These are phyloP conservation scores for Dinoponera quadriceps DNA, from an alignment of 1,140 invertebrate species.

Conservation along the genomic window DNA sequence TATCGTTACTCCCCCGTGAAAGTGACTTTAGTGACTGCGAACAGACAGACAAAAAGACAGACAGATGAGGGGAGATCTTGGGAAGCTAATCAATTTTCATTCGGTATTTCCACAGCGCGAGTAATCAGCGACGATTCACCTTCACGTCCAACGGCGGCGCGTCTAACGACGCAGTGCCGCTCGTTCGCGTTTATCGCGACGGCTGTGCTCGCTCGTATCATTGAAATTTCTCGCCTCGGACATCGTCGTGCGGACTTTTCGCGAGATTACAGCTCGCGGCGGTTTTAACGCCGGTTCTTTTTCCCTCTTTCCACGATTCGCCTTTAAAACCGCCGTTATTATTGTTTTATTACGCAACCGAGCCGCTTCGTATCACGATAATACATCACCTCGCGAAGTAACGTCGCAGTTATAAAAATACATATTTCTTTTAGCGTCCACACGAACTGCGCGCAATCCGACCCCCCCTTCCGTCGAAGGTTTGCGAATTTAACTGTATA, in stretches of 20 bases:
- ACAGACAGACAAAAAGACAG: background rate
- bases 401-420: background rate
- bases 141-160: background rate
- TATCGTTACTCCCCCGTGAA: background rate
- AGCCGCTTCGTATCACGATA: constrained; percentile 33
- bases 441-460: too few species aligned
- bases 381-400: constrained; percentile 13
- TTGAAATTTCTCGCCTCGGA: constrained; percentile 33
- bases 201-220: constrained; percentile 15
- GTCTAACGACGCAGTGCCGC: background rate
- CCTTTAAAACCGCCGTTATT: constrained; percentile 32
- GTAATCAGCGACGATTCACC: constrained; percentile 5
- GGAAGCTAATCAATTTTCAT: constrained; percentile 24
- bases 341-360: constrained; percentile 16
- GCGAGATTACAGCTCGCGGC: constrained; percentile 41
- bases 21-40: background rate
- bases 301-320: too few species aligned
- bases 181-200: background rate
- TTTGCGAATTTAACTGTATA: background rate
- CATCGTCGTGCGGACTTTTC: constrained; percentile 24
- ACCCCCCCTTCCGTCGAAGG: background rate
- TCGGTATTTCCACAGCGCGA: background rate
- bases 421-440: too few species aligned
- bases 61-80: too few species aligned
- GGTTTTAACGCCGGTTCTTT: constrained; percentile 19